Evolutionary conservation across 2,888 invertebrate genomes (phyloP).

Genomic region (Cyclophora albipunctata): DNA sequence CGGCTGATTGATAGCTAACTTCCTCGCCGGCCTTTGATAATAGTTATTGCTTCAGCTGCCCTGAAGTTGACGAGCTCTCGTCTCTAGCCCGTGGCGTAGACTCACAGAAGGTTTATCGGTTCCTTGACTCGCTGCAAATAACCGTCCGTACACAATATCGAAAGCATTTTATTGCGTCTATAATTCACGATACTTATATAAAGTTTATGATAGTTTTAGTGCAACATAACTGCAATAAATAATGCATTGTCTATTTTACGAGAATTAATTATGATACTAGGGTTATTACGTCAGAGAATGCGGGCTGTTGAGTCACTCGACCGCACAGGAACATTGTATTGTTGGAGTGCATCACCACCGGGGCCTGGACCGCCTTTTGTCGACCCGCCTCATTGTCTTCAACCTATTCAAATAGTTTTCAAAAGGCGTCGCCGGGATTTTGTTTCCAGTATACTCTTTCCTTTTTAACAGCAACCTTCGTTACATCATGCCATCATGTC

Average conservation of each 20-base stretch:
- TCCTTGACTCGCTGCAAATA: conserved; percentile 32
- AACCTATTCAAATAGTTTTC: conserved; percentile 51
- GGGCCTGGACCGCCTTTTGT: conserved; percentile 58
- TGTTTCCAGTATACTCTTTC: conserved; percentile 26
- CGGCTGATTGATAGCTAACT: conserved; percentile 64
- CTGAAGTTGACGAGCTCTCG: conserved; percentile 17
- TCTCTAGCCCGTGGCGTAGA: conserved; percentile 4
- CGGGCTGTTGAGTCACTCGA: conserved; percentile 57
- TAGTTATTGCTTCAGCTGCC: conserved; percentile 45
- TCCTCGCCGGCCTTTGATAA: conserved; percentile 46
- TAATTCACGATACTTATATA: background rate
- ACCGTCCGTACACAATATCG: conserved; percentile 10
- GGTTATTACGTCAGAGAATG: conserved; percentile 36
- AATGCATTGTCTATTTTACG: background rate
- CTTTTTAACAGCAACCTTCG: too few relatives aligned
- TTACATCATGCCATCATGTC: too few relatives aligned
- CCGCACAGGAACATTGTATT: conserved; percentile 58
- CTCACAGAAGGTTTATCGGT: conserved; percentile 30
- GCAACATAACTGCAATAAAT: conserved; percentile 1
- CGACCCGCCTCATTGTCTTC: conserved; percentile 55
- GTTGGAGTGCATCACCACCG: conserved; percentile 49
- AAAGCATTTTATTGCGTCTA: conserved; percentile 1
- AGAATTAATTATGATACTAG: conserved; percentile 1
- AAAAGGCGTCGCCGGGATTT: conserved; percentile 37
- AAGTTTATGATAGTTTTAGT: conserved; percentile 5